Evolutionary conservation across 2,888 invertebrate species (phyloP).

Genomic region (Selenia dentaria): DNA sequence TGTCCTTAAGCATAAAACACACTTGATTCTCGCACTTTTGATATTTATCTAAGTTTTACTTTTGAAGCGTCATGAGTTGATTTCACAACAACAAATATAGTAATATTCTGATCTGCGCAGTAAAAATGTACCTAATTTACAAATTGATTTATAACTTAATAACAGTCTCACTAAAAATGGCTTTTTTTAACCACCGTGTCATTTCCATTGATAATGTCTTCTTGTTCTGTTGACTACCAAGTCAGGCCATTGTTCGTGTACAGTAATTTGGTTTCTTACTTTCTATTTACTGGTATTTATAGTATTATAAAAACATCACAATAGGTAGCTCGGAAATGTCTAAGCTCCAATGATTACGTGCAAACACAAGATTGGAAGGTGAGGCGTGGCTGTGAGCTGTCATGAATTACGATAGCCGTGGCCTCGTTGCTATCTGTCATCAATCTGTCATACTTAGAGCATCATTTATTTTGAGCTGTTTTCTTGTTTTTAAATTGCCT

Average conservation of each 20-base stretch:
- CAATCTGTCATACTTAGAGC: no score
- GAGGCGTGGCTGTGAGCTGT: conserved; percentile 7
- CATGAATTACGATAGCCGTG: conserved; percentile 11
- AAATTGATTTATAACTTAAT: no score
- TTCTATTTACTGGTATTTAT: conserved; percentile 25
- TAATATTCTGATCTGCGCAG: no score
- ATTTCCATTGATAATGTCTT: conserved; percentile 22
- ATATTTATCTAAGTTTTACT: no score
- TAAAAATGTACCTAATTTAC: no score
- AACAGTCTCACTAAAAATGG: no score
- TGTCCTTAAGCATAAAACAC: conserved; percentile 17
- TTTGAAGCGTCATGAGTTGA: conserved; percentile 7
- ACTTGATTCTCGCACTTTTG: no score
- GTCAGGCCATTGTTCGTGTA: conserved; percentile 20
- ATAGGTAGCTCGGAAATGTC: conserved; percentile 3
- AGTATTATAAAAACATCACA: conserved; percentile 9
- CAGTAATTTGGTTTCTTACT: conserved; percentile 19
- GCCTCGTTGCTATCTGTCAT: conserved; percentile 10
- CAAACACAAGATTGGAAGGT: conserved; percentile 8
- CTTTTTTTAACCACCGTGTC: no score
- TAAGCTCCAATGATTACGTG: conserved; percentile 2
- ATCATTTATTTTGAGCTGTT: not conserved
- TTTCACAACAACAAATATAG: no score
- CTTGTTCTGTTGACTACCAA: conserved; percentile 18
- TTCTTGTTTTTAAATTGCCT: not conserved